Evolutionary conservation across 2,888 invertebrate species (phyloP).

Genomic region (Ophion ventricosus): DNA sequence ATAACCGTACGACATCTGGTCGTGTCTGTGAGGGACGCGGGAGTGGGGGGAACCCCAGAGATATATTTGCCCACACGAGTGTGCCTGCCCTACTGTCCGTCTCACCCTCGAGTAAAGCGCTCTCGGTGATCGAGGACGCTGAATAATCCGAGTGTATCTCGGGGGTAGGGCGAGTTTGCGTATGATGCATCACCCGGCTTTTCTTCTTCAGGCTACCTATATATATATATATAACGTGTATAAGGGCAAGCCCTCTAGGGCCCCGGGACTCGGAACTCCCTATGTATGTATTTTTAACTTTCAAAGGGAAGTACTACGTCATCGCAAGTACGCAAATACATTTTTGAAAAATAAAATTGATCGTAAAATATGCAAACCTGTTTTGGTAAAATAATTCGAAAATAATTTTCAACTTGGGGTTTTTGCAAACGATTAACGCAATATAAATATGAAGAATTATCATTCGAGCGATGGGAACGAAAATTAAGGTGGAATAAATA

Average conservation of each 20-base stretch:
- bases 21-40: slow-evolving; percentile 17
- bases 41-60: slow-evolving; percentile 17
- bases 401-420: too few species aligned
- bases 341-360: too few species aligned
- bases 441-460: too few species aligned
- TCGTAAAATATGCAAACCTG: too few species aligned
- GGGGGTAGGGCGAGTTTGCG: slow-evolving; percentile 45
- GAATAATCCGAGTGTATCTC: slow-evolving; percentile 25
- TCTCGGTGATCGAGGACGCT: slow-evolving; percentile 29
- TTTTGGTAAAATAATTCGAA: too few species aligned
- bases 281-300: background rate
- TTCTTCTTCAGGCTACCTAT: slow-evolving; percentile 8
- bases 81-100: slow-evolving; percentile 19
- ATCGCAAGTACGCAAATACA: background rate
- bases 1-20: slow-evolving; percentile 61
- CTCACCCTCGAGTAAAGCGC: slow-evolving; percentile 42
- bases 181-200: slow-evolving; percentile 56
- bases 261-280: background rate
- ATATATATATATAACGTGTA: background rate
- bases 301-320: too few species aligned
- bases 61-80: slow-evolving; percentile 19
- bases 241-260: slow-evolving; percentile 28
- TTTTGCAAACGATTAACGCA: too few species aligned
- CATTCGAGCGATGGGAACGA: too few species aligned
- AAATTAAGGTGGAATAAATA: too few species aligned